Percentiles rank a stretch among this genome's conserved stretches.
phyloP scores from a whole-genome alignment of 2,888 invertebrate genomes.

The Agrochola lota region DNA sequence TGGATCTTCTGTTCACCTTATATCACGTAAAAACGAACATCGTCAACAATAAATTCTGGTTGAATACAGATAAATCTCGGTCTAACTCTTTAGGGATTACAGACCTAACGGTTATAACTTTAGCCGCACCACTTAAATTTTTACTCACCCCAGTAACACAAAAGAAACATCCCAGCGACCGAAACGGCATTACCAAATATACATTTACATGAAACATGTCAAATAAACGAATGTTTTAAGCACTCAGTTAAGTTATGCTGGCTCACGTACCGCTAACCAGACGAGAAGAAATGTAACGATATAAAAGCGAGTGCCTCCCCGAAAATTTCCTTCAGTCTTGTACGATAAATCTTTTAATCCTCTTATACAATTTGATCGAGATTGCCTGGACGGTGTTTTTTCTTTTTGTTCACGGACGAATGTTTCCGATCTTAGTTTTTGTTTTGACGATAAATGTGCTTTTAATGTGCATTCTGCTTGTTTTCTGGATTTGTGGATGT shows the following conservation, averaged over 20 bases:
- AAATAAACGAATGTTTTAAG: slow-evolving; percentile 70
- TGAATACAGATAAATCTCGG: slow-evolving; percentile 28
- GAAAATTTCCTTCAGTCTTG: slow-evolving; percentile 87
- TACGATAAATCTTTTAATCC: slow-evolving; percentile 89
- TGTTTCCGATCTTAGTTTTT: slow-evolving; percentile 74
- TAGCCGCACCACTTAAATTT: slow-evolving; percentile 36
- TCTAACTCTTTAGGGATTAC: slow-evolving; percentile 24
- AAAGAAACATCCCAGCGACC: slow-evolving; percentile 60
- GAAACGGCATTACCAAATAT: slow-evolving; percentile 72
- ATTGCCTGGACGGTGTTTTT: slow-evolving; percentile 77
- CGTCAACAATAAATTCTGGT: slow-evolving; percentile 17
- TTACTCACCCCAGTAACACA: slow-evolving; percentile 49
- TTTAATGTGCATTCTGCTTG: slow-evolving; percentile 68
- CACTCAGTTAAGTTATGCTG: slow-evolving; percentile 72
- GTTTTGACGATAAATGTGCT: slow-evolving; percentile 71
- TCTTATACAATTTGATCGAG: slow-evolving; percentile 89
- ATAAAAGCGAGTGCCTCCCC: slow-evolving; percentile 84
- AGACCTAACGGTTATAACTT: slow-evolving; percentile 38
- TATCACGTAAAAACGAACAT: slow-evolving; percentile 20
- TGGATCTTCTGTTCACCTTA: neutral
- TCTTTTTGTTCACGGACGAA: slow-evolving; percentile 70
- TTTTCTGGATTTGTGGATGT: slow-evolving; percentile 63
- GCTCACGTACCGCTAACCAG: slow-evolving; percentile 74
- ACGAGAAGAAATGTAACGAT: slow-evolving; percentile 83
- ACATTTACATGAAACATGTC: slow-evolving; percentile 80